phyloP scores from a whole-genome alignment of 2,888 invertebrate species.

The Glomeris marginata region DNA sequence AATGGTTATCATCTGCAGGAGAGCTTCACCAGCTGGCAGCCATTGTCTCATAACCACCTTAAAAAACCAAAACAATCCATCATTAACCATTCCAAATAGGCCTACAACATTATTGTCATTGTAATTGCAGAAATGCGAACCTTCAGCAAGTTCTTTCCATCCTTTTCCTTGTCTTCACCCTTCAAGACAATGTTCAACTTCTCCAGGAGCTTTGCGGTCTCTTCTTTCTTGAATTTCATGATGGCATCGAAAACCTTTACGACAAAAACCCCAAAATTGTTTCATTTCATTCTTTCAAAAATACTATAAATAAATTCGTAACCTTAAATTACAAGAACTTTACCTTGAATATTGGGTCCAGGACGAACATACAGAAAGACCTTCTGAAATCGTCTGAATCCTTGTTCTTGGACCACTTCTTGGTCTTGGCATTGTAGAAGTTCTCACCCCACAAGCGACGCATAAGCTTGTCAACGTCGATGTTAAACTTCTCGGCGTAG shows the following conservation, averaged over 20 bases:
- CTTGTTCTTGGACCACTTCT: conserved; percentile 95
- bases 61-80: too few species aligned
- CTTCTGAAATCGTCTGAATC: conserved; percentile 66
- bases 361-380: conserved; percentile 97
- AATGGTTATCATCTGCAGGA: conserved; percentile 99
- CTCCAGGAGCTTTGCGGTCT: conserved; percentile 67
- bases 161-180: conserved; percentile 90
- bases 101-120: not conserved
- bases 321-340: too few species aligned
- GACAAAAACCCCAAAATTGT: not conserved
- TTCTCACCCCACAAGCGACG: conserved; percentile 91
- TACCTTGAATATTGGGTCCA: conserved; percentile 98
- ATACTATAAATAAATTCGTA: not conserved
- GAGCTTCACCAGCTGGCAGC: conserved; percentile 98
- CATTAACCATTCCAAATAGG: too few species aligned
- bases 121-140: conserved; percentile 28
- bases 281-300: not conserved
- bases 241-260: conserved; percentile 52
- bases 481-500: conserved; percentile 98
- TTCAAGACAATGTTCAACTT: conserved; percentile 86
- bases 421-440: conserved; percentile 92
- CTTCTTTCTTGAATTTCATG: conserved; percentile 93
- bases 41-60: conserved; percentile 97
- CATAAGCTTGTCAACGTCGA: conserved; percentile 94
- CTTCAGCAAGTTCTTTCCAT: conserved; percentile 91